Evolutionary conservation across 2,797 vertebrate genomes (phyloP).

Genomic region (Tauraco hartlaubi): DNA sequence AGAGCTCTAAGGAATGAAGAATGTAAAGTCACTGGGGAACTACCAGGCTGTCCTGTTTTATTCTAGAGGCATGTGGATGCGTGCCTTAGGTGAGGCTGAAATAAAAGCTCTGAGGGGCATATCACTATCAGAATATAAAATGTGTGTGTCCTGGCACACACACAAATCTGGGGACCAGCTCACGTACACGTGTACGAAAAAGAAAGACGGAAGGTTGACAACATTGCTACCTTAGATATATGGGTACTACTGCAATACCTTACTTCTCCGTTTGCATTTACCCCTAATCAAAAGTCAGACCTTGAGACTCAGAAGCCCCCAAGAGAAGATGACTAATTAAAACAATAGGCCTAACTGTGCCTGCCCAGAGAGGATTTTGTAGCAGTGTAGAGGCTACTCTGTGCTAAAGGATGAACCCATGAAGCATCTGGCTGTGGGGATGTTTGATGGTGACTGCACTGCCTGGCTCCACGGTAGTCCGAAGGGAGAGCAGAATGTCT

Average conservation of each 20-base stretch:
- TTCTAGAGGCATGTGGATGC: not conserved
- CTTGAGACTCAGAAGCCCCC: not conserved
- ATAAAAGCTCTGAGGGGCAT: not conserved
- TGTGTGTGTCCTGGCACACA: not conserved
- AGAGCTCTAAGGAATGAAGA: not conserved
- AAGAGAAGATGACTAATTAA: not conserved
- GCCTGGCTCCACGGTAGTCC: not conserved
- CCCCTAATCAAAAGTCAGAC: not conserved
- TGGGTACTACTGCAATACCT: not conserved
- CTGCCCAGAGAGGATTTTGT: not conserved
- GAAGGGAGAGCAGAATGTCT: not conserved
- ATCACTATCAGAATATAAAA: not conserved
- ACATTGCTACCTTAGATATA: not conserved
- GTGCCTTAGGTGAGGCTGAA: not conserved
- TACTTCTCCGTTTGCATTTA: not conserved
- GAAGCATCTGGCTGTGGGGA: not conserved
- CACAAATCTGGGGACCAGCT: not conserved
- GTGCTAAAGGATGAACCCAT: not conserved
- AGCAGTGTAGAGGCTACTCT: not conserved
- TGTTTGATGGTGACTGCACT: not conserved
- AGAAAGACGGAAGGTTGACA: not conserved
- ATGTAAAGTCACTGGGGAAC: slow-evolving; percentile 6
- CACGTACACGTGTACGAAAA: not conserved
- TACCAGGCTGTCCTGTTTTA: not conserved
- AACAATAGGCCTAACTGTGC: not conserved